Conservation (phyloP, 37 sponge, comb jelly and placozoan species). For the Tethya wilhelma region DNA sequence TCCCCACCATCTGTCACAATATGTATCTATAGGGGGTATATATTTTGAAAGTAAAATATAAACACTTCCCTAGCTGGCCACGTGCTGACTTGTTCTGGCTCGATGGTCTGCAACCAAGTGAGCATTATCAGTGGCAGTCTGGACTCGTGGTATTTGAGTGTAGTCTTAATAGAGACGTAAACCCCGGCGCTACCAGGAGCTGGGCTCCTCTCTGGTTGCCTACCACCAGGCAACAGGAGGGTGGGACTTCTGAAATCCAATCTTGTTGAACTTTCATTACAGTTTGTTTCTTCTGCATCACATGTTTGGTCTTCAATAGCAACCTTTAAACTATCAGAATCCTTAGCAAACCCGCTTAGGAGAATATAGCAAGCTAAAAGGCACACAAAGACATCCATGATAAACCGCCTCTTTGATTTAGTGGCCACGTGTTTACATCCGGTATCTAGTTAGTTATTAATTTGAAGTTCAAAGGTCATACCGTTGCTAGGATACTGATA, state of each 20-base stretch:
- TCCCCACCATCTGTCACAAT: slow-evolving; percentile 26
- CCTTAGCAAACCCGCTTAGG: no score
- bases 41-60: background rate
- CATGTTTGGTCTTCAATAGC: no score
- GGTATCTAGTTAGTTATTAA: background rate
- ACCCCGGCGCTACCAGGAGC: background rate
- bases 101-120: slow-evolving; percentile 61
- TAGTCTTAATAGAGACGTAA: slow-evolving; percentile 34
- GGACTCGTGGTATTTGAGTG: slow-evolving; percentile 28
- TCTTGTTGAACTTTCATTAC: no score
- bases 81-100: slow-evolving; percentile 29
- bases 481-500: background rate
- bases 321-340: background rate
- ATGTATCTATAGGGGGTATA: slow-evolving; percentile 3
- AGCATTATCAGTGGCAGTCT: slow-evolving; percentile 24
- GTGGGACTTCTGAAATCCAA: no score
- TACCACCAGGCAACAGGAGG: no score
- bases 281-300: no score
- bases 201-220: background rate
- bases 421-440: no score
- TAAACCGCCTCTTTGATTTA: no score
- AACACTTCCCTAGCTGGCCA: background rate
- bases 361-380: no score
- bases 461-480: background rate
- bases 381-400: no score